Base-by-base conservation (phyloP, 2,797 vertebrate species). In the Anas flavirostris region DNA sequence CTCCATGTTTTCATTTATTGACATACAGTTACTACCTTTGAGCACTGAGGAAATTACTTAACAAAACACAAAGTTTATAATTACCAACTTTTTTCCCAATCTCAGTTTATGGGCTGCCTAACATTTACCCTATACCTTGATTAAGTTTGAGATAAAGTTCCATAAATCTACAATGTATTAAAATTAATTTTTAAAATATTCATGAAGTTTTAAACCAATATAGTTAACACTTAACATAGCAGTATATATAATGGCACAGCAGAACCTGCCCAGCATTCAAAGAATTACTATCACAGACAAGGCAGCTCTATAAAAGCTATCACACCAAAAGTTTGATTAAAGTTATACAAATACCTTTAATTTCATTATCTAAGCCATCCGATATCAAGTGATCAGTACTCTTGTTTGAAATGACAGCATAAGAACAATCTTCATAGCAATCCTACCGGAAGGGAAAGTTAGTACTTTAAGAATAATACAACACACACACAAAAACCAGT, bases 291-390 rank as follows among this genome's bases (percentile, higher is more conserved):
- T 22, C 29, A 35, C 72, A 92, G 37, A 83, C n/a, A 48, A 72
- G 13, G 64, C 11, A 48, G 13, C 15, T 90, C 8, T n/a, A 44
- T 33, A 92, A 91, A 75, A 23, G 4, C 29, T 66, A 0, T n/a
- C 25, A 55, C 12, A 82, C 9, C 14, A 41, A 16, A 17, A 3
- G 63, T 77, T 79, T 50, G 10, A 90, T 29, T 11, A 7, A 91
- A 96, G 18, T 46, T 88, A 64, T 56, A 86, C 64, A 79, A 79
- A 96, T 96, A 99, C 99, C 99, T 98, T 98, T 98, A 43, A 98
- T 97, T 92, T 98, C 95, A 69, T 97, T 94, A 77, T 98, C 98
- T 82, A 98, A 94, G 70, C 96, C 97, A 94, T 99, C 98, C 58
- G 97, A 94, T 93, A 97, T 94, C 72, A 98, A 95, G 80, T 97